phyloP scores from a whole-genome alignment of 2,888 invertebrate genomes.

The Caenorhabditis panamensis region DNA sequence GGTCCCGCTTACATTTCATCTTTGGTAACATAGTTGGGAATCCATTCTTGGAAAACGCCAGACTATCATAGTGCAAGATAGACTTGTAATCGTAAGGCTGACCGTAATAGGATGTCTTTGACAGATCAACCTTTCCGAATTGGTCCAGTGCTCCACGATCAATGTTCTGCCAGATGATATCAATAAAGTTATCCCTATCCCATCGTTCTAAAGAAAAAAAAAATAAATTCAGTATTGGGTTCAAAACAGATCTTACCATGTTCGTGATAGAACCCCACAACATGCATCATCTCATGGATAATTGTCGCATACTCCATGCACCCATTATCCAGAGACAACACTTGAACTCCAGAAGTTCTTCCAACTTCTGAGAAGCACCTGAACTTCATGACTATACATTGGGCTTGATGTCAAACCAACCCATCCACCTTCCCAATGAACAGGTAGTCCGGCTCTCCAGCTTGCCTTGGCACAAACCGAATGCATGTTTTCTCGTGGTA shows the following conservation, averaged over 20 bases:
- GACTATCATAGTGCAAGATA: slow-evolving; percentile 81
- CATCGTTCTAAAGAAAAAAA: slow-evolving; percentile 78
- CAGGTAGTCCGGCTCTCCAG: slow-evolving; percentile 78
- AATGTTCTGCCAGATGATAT: slow-evolving; percentile 81
- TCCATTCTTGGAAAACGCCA: slow-evolving; percentile 81
- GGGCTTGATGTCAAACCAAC: slow-evolving; percentile 50
- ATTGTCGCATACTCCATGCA: slow-evolving; percentile 81
- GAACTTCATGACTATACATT: slow-evolving; percentile 14
- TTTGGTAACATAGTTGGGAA: slow-evolving; percentile 81
- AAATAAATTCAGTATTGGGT: too few species aligned
- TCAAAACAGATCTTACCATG: slow-evolving; percentile 76
- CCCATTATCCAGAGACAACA: slow-evolving; percentile 80
- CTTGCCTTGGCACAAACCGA: slow-evolving; percentile 78
- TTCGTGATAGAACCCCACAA: slow-evolving; percentile 80
- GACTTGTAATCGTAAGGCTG: slow-evolving; percentile 81
- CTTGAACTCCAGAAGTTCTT: slow-evolving; percentile 80
- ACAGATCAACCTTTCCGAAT: slow-evolving; percentile 81
- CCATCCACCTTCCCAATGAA: slow-evolving; percentile 81
- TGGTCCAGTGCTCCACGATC: slow-evolving; percentile 81
- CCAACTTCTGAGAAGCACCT: slow-evolving; percentile 81
- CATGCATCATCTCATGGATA: slow-evolving; percentile 80
- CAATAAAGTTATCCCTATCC: slow-evolving; percentile 81
- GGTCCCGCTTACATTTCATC: slow-evolving; percentile 70
- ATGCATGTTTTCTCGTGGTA: slow-evolving; percentile 81
- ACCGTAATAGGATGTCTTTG: slow-evolving; percentile 81